These are phyloP conservation scores for Carassius gibelio DNA, from an alignment of 2,113 vertebrate species.

Conservation along the genomic window DNA sequence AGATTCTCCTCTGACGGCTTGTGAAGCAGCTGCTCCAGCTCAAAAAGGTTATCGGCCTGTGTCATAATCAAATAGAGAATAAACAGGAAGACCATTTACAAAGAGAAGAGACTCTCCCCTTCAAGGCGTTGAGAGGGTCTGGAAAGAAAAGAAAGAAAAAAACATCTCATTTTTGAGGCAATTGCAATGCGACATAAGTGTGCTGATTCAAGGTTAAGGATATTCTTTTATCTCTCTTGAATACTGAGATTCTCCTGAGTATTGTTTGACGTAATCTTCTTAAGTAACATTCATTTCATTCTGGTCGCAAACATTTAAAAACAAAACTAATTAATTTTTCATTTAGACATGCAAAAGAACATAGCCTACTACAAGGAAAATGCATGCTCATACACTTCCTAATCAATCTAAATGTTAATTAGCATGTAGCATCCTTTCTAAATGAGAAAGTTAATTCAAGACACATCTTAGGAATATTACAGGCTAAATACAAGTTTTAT, in stretches of 20 bases:
- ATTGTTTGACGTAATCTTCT: slow-evolving; percentile 1
- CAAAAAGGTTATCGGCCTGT: slow-evolving; percentile 44
- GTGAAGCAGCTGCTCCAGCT: background rate
- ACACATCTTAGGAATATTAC: background rate
- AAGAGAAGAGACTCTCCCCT: slow-evolving; percentile 30
- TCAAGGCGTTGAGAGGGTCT: slow-evolving; percentile 26
- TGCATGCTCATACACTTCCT: slow-evolving; percentile 3
- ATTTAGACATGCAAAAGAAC: slow-evolving; percentile 1
- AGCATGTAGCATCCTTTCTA: slow-evolving; percentile 17
- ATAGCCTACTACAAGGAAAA: slow-evolving; percentile 5
- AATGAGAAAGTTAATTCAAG: slow-evolving; percentile 15
- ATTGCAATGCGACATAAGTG: slow-evolving; percentile 11
- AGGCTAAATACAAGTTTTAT: background rate
- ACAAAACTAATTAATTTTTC: slow-evolving; percentile 17
- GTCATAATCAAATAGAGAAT: slow-evolving; percentile 43
- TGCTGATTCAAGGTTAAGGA: slow-evolving; percentile 34
- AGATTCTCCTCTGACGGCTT: slow-evolving; percentile 17
- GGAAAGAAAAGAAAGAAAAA: background rate
- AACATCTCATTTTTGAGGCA: slow-evolving; percentile 18
- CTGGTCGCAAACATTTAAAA: background rate
- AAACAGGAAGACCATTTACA: slow-evolving; percentile 21
- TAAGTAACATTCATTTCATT: slow-evolving; percentile 18
- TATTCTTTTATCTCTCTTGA: slow-evolving; percentile 12
- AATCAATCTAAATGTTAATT: slow-evolving; percentile 24
- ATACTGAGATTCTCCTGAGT: slow-evolving; percentile 26